These are phyloP conservation scores for Xenopus petersii DNA, from an alignment of 2,797 vertebrate species.

Conservation along the genomic window DNA sequence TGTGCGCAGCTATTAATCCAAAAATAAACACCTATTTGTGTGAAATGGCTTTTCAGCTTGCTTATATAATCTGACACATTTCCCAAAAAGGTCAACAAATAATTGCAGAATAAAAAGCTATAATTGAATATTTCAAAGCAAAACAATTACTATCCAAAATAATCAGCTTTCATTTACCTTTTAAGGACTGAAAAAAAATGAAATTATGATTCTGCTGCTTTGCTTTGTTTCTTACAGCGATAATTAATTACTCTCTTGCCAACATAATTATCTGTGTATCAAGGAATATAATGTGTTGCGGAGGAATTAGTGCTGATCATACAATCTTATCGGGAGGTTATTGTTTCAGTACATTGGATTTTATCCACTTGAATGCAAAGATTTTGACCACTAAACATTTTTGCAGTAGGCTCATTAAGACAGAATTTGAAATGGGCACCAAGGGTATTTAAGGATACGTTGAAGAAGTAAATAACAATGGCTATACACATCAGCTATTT, in stretches of 20 bases:
- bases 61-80: too few species aligned
- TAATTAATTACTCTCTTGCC: not conserved
- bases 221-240: not conserved
- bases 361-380: not conserved
- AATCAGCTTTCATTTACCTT: too few species aligned
- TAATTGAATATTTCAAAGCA: too few species aligned
- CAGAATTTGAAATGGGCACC: not conserved
- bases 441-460: not conserved
- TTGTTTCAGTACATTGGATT: not conserved
- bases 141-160: too few species aligned
- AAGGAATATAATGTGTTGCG: not conserved
- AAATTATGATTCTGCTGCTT: not conserved
- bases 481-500: not conserved
- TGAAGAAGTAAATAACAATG: not conserved
- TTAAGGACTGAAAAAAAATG: not conserved
- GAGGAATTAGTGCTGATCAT: not conserved
- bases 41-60: too few species aligned
- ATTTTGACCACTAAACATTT: not conserved
- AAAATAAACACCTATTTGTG: too few species aligned
- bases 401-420: not conserved
- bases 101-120: too few species aligned
- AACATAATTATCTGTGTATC: not conserved
- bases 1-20: too few species aligned
- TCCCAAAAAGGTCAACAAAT: too few species aligned
- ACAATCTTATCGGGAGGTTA: not conserved